Percentiles rank a stretch among this genome's conserved stretches.
These are phyloP conservation scores for Parauchenoglanis ngamensis DNA, from an alignment of 2,797 vertebrate genomes.

Conservation along the genomic window DNA sequence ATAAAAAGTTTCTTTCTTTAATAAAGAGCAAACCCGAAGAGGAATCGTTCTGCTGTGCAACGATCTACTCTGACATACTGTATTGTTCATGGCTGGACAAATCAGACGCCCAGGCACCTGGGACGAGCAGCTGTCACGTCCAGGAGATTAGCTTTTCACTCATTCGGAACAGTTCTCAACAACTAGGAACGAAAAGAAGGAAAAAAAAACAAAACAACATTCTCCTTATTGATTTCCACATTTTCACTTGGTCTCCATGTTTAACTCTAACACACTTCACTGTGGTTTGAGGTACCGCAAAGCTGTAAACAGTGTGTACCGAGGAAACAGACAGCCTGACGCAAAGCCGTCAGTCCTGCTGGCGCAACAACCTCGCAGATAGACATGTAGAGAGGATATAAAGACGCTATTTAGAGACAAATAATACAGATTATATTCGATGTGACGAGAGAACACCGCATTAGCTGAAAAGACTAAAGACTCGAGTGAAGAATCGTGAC, in stretches of 20 bases:
- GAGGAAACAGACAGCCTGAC: neutral
- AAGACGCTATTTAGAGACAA: neutral
- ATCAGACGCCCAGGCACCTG: neutral
- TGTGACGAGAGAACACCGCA: neutral
- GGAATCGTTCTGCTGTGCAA: neutral
- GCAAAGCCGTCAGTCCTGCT: neutral
- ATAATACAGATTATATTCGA: neutral
- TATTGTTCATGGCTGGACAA: neutral
- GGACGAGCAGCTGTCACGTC: neutral
- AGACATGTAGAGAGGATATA: neutral
- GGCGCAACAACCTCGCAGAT: neutral
- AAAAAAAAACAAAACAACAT: neutral
- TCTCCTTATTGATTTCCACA: neutral
- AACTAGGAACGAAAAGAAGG: accelerated
- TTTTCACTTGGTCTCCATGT: neutral
- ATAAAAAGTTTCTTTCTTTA: neutral
- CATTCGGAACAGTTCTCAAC: neutral
- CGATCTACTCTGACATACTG: neutral
- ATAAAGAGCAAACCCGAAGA: neutral
- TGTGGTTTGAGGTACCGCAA: neutral
- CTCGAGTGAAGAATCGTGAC: neutral
- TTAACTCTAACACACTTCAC: neutral
- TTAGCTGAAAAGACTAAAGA: neutral
- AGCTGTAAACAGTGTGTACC: neutral
- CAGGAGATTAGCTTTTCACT: neutral